Base-by-base conservation (phyloP, 64 coral and sea anemone genomes). In the Actinia equina region DNA sequence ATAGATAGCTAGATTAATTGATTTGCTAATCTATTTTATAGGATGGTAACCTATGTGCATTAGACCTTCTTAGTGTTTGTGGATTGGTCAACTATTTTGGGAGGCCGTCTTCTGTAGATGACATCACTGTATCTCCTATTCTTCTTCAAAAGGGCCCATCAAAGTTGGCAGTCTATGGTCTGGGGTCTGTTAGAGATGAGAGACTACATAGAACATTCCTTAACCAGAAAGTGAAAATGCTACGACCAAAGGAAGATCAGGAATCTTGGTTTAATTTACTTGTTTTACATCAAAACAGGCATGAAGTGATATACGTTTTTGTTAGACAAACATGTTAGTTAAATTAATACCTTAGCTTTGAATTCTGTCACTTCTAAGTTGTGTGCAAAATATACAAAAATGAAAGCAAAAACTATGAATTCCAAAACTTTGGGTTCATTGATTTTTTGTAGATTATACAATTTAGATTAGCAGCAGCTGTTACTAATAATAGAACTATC, bases 21-120 rank as follows among this genome's bases (percentile, higher is more conserved):
- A 49, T 49, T 49, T 49, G 7, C 1, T 49, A 49, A 49, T 49
- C 46, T 49, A 49, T 49, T 49, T 49, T 8, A 49, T 43, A 99
- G 97, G 97, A 99, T 84, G 97, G 97, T 19, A 99, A 99, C 63
- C 65, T 99, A 6, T 99, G 97, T 91, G 93, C 97, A 23, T 60
- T 99, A 45, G 93, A 99, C 67, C 74, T 99, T 52, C 91, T 99
- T 4, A 99, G 97, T 99, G 93, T 95, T 17, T 95, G 91, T 91
- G 97, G 97, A 53, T 93, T 99, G 59, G 97, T 99, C 49, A 99
- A 99, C 84, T 99, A 99, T 61, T 99, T 99, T 99, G 97, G 97
- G 57, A 88, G 93, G 83, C 93, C 97, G 52, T 44, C 90, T 76
- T 90, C 93, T 20, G 89, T 99, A 56, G 97, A 99, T 18, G 91